Percentiles rank a stretch among this genome's conserved stretches.
These are phyloP conservation scores for Pteria penguin DNA, from an alignment of 2,888 invertebrate genomes.

Conservation along the genomic window DNA sequence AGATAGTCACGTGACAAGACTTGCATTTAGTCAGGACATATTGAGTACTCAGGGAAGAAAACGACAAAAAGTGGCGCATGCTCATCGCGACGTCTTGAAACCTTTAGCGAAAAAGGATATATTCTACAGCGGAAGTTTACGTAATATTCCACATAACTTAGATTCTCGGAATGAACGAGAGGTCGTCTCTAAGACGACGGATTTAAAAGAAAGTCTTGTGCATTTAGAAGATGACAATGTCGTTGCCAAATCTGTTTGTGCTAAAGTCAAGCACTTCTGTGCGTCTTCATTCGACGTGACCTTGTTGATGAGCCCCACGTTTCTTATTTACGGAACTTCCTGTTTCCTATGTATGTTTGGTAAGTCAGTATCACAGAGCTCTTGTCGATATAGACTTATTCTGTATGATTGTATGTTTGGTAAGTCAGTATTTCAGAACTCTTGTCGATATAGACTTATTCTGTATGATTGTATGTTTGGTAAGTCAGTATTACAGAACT, in stretches of 20 bases:
- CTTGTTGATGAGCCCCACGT: slow-evolving; percentile 91
- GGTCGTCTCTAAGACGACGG: slow-evolving; percentile 41
- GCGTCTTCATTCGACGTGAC: slow-evolving; percentile 86
- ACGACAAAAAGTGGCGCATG: neutral
- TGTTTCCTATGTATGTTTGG: slow-evolving; percentile 77
- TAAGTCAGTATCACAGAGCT: slow-evolving; percentile 47
- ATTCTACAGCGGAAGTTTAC: slow-evolving; percentile 97
- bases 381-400: too few relatives aligned
- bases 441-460: too few relatives aligned
- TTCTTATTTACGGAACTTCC: slow-evolving; percentile 80
- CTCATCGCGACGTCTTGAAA: slow-evolving; percentile 54
- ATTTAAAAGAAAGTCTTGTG: neutral
- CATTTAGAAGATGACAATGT: neutral
- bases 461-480: slow-evolving; percentile 78
- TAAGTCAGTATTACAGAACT: slow-evolving; percentile 48
- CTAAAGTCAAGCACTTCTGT: slow-evolving; percentile 15
- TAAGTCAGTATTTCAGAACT: too few relatives aligned
- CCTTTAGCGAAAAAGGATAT: slow-evolving; percentile 96
- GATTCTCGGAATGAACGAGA: slow-evolving; percentile 50
- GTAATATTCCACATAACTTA: slow-evolving; percentile 84
- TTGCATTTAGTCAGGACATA: slow-evolving; percentile 58
- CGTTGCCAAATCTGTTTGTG: slow-evolving; percentile 79
- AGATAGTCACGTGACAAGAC: slow-evolving; percentile 29
- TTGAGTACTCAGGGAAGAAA: neutral
- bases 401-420: too few relatives aligned